Evolutionary conservation across 2,113 vertebrate genomes (phyloP), one percentile per base, ranked within the genome.

Genomic region (Trematomus loennbergii): DNA sequence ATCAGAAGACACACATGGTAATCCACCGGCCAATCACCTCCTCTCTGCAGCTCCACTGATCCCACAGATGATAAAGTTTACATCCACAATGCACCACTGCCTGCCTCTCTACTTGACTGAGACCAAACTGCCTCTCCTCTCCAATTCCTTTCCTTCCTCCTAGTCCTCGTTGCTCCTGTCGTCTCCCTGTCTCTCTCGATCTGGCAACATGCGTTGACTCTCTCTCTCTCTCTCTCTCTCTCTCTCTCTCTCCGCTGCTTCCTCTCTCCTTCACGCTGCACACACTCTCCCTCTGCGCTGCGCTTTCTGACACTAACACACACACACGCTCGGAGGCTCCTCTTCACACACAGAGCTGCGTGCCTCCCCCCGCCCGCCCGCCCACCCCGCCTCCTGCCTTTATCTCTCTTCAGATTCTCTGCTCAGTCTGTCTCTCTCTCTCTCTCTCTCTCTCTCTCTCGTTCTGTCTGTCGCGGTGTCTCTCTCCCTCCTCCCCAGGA

Each of bases 41-140:
- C 81, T 78, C 85, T 85, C 91, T 64, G 78, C 87, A 83, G 88
- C 84, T 78, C 70, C 76, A 1, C 65, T 65, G 85, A 90, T 88
- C 88, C 82, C 12, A 48, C 88, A 88, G 90, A 91, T 82, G 92
- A 91, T 91, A 93, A 95, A 96, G 93, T 96, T 96, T 94, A 94
- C 95, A 94, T 95, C 91, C 89, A 94, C 92, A 92, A 80, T 13
- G 89, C 78, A 81, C 82, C 86, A 67, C 58, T 69, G 73, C 78
- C 49, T 65, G 77, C 75, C 36, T 40, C 62, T 54, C 55, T 12
- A 75, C 74, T 70, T 61, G 70, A 79, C 82, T 55, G 22, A 58
- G 43, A 79, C 18, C 59, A 5, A 66, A 54, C 68, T 53, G 25
- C 70, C 66, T 74, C 57, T n/a, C 15, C 18, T 68, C 71, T 78